These are phyloP conservation scores for Kryptolebias ocellatus DNA, from an alignment of 2,797 vertebrate genomes.

Conservation along the genomic window DNA sequence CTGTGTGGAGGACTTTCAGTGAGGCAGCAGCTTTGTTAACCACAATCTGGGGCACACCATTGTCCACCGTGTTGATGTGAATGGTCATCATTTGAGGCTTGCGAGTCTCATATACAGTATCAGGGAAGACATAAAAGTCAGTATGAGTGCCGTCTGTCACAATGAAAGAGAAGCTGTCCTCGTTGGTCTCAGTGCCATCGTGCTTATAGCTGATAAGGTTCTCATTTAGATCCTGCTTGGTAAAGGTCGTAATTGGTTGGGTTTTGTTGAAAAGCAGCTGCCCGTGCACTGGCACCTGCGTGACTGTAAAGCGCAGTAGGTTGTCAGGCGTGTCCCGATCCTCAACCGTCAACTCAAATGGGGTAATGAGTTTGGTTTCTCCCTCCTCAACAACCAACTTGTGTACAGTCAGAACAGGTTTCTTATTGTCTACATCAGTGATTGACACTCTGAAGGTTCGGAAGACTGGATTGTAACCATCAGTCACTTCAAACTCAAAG, in stretches of 20 bases:
- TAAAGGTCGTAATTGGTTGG: slow-evolving; percentile 82
- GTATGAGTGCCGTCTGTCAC: slow-evolving; percentile 87
- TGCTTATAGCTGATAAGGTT: slow-evolving; percentile 89
- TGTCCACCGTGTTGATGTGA: slow-evolving; percentile 84
- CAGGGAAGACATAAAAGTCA: slow-evolving; percentile 87
- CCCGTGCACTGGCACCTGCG: slow-evolving; percentile 86
- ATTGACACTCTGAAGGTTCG: slow-evolving; percentile 88
- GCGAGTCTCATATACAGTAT: slow-evolving; percentile 84
- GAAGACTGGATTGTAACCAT: slow-evolving; percentile 86
- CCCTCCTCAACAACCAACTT: slow-evolving; percentile 85
- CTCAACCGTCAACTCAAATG: slow-evolving; percentile 88
- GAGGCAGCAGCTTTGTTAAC: slow-evolving; percentile 86
- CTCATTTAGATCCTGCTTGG: slow-evolving; percentile 88
- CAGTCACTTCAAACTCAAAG: slow-evolving; percentile 90
- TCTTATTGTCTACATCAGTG: slow-evolving; percentile 89
- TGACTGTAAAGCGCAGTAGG: slow-evolving; percentile 84
- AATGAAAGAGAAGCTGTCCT: slow-evolving; percentile 91
- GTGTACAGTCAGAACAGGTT: slow-evolving; percentile 86
- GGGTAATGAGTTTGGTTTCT: slow-evolving; percentile 86
- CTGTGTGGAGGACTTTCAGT: slow-evolving; percentile 81
- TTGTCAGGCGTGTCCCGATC: slow-evolving; percentile 87
- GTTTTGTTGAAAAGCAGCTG: slow-evolving; percentile 86
- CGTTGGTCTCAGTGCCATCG: slow-evolving; percentile 82
- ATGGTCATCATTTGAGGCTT: slow-evolving; percentile 88
- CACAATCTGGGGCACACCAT: slow-evolving; percentile 85